A percentile compares a stretch with the other conserved stretches of the same genome.
Evolutionary conservation across 2,797 vertebrate genomes (phyloP).

Genomic region (Lithobates pipiens): DNA sequence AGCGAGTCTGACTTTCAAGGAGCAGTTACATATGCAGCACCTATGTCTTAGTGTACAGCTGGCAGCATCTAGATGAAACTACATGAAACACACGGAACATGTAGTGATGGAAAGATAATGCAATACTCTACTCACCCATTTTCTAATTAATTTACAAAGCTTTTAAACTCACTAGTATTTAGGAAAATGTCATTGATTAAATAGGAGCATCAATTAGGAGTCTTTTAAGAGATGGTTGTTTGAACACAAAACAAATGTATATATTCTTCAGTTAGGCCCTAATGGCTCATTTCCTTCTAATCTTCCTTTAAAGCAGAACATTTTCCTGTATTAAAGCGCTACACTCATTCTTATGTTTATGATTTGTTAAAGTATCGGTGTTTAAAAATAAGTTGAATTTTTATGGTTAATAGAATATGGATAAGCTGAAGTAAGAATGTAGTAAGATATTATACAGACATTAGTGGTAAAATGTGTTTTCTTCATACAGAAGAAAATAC

Average conservation of each 20-base stretch:
- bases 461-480: neutral
- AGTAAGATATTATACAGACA: neutral
- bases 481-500: too few species aligned
- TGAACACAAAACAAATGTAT: conserved; percentile 54
- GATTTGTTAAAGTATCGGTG: neutral
- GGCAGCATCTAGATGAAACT: conserved; percentile 20
- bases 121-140: conserved; percentile 57
- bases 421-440: conserved; percentile 3
- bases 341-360: conserved; percentile 4
- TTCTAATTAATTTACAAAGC: conserved; percentile 61
- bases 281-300: conserved; percentile 37
- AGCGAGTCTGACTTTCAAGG: neutral
- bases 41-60: conserved; percentile 42
- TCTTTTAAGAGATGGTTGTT: conserved; percentile 48
- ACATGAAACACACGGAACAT: conserved; percentile 45
- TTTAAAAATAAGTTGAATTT: neutral
- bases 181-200: conserved; percentile 57
- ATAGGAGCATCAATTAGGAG: conserved; percentile 56
- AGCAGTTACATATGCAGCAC: conserved; percentile 38
- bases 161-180: conserved; percentile 62
- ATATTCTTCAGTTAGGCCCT: conserved; percentile 37
- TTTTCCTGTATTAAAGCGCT: conserved; percentile 46
- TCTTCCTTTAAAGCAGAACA: neutral
- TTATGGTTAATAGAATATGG: neutral
- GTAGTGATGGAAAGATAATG: conserved; percentile 61